These are phyloP conservation scores for Dicrurus megarhynchus DNA, from an alignment of 2,113 vertebrate species.

Conservation along the genomic window DNA sequence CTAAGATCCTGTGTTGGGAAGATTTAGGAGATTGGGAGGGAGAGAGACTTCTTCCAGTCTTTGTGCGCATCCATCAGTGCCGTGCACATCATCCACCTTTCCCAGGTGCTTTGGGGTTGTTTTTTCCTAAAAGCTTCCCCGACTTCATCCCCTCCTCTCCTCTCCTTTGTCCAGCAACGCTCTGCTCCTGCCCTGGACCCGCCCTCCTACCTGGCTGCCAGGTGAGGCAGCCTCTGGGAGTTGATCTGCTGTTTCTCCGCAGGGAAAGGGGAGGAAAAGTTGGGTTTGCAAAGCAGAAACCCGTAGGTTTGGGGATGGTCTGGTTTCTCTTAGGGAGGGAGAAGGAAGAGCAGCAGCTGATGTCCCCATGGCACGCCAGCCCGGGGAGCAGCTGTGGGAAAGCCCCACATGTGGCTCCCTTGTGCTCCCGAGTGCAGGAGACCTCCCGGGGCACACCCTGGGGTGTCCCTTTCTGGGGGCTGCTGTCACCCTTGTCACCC, in stretches of 20 bases:
- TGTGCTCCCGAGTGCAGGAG: neutral
- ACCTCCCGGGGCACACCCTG: neutral
- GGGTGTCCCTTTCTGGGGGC: fast-evolving
- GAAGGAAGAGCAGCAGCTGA: neutral
- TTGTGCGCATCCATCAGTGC: fast-evolving
- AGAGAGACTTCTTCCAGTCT: neutral
- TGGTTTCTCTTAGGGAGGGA: neutral
- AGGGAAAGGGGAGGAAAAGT: neutral
- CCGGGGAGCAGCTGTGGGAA: neutral
- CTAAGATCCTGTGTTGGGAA: fast-evolving
- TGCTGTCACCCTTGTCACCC: neutral
- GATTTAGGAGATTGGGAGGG: neutral
- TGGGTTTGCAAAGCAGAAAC: neutral
- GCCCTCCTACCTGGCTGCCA: constrained; percentile 39
- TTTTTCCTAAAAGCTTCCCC: neutral
- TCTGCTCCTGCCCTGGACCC: neutral
- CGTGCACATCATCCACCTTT: fast-evolving
- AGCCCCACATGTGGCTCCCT: neutral
- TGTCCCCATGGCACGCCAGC: neutral
- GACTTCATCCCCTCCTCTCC: neutral
- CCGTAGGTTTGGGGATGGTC: neutral
- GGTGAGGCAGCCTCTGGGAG: neutral
- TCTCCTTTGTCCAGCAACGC: neutral
- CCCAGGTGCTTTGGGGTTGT: neutral
- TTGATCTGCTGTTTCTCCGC: constrained; percentile 42